Base-by-base conservation (phyloP, 53 echinoderm and acorn worm species). In the Astropecten irregularis region DNA sequence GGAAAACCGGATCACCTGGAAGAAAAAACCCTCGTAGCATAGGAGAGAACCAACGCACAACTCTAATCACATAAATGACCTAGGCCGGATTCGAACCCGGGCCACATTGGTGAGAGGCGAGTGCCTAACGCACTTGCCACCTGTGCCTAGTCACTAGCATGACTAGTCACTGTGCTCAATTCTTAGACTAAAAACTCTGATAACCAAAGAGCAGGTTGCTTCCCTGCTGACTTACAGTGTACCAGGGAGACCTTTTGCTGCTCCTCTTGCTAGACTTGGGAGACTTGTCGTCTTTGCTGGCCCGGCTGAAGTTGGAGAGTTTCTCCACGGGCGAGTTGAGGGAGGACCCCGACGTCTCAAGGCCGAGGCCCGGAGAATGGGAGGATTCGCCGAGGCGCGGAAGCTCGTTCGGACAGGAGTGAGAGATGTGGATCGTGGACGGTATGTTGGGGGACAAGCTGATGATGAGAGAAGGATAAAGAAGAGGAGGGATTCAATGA, bases 161-260 rank as follows among this genome's bases (percentile, higher is more conserved):
- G n/a, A n/a, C n/a, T n/a, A n/a, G n/a, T n/a, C n/a, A n/a, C n/a
- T n/a, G n/a, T n/a, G n/a, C n/a, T n/a, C n/a, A n/a, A n/a, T n/a
- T n/a, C n/a, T n/a, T n/a, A n/a, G n/a, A n/a, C n/a, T n/a, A n/a
- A n/a, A n/a, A n/a, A n/a, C n/a, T n/a, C n/a, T n/a, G n/a, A n/a
- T n/a, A 10, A 0, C 36, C 4, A 63, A 21, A 0, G 30, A 27
- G 63, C 21, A 27, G 63, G 3, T 20, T 16, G 63, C 16, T 21
- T 63, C 29, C 63, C 6, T 18, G 1, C 34, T 21, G 20, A 85
- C 92, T 92, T 55, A 92, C 92, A 52, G 66, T 92, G 68, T 92
- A 92, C 93, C 93, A 93, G 0, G 93, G 93, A 23, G 92, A 76
- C 25, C 83, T 87, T 15, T 83, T 90, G 22, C 69, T 83, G 20